Conservation (phyloP, 2,113 vertebrate genomes). For the Lampris incognitus region DNA sequence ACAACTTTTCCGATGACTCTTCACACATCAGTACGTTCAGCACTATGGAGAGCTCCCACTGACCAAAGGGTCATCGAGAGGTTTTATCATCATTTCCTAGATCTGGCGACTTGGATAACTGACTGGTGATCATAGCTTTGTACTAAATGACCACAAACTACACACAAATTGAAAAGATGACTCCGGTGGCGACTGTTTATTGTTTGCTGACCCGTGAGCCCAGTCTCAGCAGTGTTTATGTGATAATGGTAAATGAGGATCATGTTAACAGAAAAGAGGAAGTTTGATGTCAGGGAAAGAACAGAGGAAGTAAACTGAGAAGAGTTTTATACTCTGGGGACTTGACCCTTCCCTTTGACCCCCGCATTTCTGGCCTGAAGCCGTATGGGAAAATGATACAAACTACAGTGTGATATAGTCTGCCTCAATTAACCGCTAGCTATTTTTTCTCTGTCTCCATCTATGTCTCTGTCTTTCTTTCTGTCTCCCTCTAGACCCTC, state of each 20-base stretch:
- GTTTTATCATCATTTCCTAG: no score
- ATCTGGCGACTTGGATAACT: background rate
- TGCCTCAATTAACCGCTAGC: constrained; percentile 6
- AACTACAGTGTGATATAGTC: background rate
- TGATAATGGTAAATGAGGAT: constrained; percentile 36
- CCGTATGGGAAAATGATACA: constrained; percentile 70
- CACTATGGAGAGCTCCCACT: constrained; percentile 43
- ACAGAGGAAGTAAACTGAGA: constrained; percentile 44
- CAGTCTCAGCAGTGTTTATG: constrained; percentile 50
- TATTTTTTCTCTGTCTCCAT: constrained; percentile 5
- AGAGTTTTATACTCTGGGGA: constrained; percentile 44
- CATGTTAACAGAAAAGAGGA: constrained; percentile 61
- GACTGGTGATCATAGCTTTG: background rate
- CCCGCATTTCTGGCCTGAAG: constrained; percentile 1
- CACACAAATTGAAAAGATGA: constrained; percentile 14
- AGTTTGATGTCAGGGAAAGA: constrained; percentile 56
- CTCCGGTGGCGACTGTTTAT: constrained; percentile 15
- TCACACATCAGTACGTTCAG: constrained; percentile 8
- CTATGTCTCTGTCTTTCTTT: background rate
- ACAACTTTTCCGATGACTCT: background rate
- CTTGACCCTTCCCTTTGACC: constrained; percentile 49
- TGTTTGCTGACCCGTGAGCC: constrained; percentile 40
- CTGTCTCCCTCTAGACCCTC: background rate
- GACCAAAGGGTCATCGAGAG: background rate
- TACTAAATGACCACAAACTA: background rate